phyloP scores from a whole-genome alignment of 2,888 invertebrate genomes.

The Plebejus argus region DNA sequence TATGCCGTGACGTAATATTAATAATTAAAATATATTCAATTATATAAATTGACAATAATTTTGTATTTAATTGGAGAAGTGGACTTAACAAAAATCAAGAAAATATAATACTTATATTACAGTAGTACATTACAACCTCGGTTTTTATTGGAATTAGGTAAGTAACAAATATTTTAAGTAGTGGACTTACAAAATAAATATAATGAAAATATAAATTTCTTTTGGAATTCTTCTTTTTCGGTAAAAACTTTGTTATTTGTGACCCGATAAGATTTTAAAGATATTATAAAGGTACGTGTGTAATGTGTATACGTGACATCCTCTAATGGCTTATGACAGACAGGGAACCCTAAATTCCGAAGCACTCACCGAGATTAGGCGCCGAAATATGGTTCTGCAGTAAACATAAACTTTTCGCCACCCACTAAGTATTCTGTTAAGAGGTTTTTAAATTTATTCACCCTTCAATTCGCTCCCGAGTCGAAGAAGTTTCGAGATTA shows the following conservation, averaged over 20 bases:
- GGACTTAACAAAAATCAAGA: neutral
- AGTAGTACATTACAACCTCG: no score
- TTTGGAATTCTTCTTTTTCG: no score
- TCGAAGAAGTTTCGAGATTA: conserved; percentile 73
- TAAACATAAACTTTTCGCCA: conserved; percentile 70
- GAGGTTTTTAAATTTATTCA: conserved; percentile 80
- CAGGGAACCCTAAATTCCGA: conserved; percentile 37
- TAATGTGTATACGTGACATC: neutral
- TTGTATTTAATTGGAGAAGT: neutral
- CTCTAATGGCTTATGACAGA: neutral
- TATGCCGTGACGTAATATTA: no score
- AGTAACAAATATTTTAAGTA: no score
- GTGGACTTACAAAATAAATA: neutral
- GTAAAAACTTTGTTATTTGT: no score
- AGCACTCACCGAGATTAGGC: conserved; percentile 47
- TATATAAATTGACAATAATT: neutral
- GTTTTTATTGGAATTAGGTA: no score
- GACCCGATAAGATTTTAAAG: no score
- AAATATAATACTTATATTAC: no score
- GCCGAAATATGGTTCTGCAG: conserved; percentile 48
- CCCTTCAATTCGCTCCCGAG: conserved; percentile 69
- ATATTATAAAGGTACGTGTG: no score
- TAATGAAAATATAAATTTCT: no score
- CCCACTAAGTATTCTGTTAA: conserved; percentile 67
- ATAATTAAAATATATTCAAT: neutral